Evolutionary conservation across 92 coral and sea anemone species (phyloP), one percentile per base, ranked within the genome.

Genomic region (Porites evermanni): DNA sequence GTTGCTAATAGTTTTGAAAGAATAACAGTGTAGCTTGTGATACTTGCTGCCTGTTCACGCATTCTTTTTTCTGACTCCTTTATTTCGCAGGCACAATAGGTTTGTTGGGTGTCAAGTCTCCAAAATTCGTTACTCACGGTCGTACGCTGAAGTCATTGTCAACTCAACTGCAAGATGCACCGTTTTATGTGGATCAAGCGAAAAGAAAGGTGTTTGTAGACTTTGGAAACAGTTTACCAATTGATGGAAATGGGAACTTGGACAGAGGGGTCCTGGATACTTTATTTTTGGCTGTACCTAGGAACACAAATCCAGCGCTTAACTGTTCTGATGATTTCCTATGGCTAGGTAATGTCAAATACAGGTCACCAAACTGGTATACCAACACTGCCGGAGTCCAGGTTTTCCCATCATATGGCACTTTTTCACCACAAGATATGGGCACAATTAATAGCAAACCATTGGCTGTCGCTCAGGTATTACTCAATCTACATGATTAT

Each of bases 191-290:
- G 63, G 94, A 90, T 24, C 52, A 78, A 23, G 50, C 8, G 9
- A 67, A 26, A 17, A 26, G 74, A 20, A 79, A 67, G 23, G 20
- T 92, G n/a, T 81, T 63, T 47, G n/a, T 93, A 5, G 98, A 95
- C 85, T 79, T 95, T 23, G 96, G 96, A 29, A 95, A 95, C 80
- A 79, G 89, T 73, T 67, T 93, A 3, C 94, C 89, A 17, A 88
- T 74, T 16, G 32, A 67, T 12, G 59, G 66, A 8, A 75, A 77
- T 23, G 98, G 98, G 5, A 24, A 58, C 47, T 68, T 75, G 53
- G 84, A 73, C 77, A 84, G 87, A 7, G 51, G 53, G 1, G 19
- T 72, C 51, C 58, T 88, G 2, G 79, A 75, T n/a, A 67, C 75
- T 8, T 67, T 88, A 50, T 78, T 86, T 50, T 83, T 95, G 63